These are phyloP conservation scores for Zeuzera pyrina DNA, from an alignment of 2,888 invertebrate species.

Conservation along the genomic window DNA sequence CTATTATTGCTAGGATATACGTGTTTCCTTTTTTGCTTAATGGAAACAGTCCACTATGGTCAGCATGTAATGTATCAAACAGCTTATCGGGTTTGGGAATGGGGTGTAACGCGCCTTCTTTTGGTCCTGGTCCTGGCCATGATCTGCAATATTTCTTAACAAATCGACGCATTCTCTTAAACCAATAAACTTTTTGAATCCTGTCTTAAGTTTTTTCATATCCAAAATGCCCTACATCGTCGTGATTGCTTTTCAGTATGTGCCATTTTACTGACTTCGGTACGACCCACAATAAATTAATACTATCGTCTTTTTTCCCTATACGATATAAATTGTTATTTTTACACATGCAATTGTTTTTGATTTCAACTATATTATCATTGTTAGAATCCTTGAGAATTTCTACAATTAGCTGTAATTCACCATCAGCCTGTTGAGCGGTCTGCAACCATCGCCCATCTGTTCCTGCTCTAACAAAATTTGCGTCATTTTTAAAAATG, in stretches of 20 bases:
- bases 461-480: not conserved
- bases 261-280: no score
- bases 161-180: not conserved
- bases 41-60: not conserved
- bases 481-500: not conserved
- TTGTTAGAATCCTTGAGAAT: constrained; percentile 5
- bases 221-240: no score
- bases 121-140: not conserved
- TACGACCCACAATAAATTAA: no score
- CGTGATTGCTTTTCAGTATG: no score
- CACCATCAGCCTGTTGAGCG: constrained; percentile 4
- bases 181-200: not conserved
- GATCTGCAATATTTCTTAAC: not conserved
- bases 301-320: no score
- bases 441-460: constrained; percentile 7
- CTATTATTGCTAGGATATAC: not conserved
- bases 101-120: not conserved
- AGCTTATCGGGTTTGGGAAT: not conserved
- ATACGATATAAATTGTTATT: constrained; percentile 4
- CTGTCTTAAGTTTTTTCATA: no score
- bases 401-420: constrained; percentile 4
- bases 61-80: not conserved
- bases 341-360: constrained; percentile 8
- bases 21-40: not conserved
- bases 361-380: constrained; percentile 3